Percentiles rank a stretch among this genome's conserved stretches.
phyloP scores from a whole-genome alignment of 64 coral and sea anemone genomes.

The Dendronephthya gigantea region DNA sequence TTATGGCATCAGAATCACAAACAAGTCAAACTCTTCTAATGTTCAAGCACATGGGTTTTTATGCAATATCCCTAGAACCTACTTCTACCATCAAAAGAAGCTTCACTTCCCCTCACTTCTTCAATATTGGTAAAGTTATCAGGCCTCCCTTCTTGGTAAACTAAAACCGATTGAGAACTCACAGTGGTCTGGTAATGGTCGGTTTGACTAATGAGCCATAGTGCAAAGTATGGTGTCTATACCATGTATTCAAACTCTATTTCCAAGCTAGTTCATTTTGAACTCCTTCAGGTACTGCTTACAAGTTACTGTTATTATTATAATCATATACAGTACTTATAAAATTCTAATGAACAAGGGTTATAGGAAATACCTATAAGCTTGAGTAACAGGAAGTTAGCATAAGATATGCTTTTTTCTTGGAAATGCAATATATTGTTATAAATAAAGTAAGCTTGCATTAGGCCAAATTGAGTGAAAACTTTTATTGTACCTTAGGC shows the following conservation, averaged over 20 bases:
- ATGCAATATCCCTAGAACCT: not conserved
- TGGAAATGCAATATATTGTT: not conserved
- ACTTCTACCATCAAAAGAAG: not conserved
- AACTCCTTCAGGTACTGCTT: constrained; percentile 24
- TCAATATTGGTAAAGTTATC: not conserved
- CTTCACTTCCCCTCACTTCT: not conserved
- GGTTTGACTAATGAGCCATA: constrained; percentile 42
- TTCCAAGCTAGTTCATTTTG: constrained; percentile 36
- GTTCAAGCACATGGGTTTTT: constrained; percentile 12
- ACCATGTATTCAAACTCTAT: constrained; percentile 25
- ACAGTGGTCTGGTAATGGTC: constrained; percentile 34
- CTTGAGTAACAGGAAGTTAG: no score
- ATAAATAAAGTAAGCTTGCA: not conserved
- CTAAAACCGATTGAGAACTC: constrained; percentile 13
- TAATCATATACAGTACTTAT: not conserved
- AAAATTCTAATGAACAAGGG: not conserved
- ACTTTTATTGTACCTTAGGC: not conserved
- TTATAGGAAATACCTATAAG: no score
- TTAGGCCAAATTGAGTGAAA: not conserved
- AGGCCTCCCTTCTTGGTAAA: not conserved
- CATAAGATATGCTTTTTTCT: no score
- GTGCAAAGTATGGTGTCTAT: constrained; percentile 38
- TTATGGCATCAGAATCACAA: not conserved
- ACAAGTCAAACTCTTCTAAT: not conserved
- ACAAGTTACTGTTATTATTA: not conserved